Conservation (phyloP, 35 echinoderm and acorn worm genomes). For the Ophioderma brevispina region DNA sequence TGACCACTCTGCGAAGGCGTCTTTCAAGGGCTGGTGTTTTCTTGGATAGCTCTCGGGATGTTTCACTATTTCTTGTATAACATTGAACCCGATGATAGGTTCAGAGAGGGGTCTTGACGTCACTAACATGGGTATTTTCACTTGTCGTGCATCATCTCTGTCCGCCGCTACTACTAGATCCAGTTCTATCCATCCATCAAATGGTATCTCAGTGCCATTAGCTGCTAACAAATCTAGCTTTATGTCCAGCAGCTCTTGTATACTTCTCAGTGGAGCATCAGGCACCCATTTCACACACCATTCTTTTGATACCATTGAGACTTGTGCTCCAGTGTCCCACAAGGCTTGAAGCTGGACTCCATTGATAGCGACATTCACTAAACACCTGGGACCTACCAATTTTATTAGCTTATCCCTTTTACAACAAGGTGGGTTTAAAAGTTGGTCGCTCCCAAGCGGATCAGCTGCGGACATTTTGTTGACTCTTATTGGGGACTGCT, state of each 20-base stretch:
- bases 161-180: background rate
- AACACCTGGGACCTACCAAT: conserved; percentile 38
- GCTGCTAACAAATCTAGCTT: conserved; percentile 26
- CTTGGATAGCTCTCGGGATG: background rate
- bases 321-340: conserved; percentile 65
- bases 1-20: background rate
- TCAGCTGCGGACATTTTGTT: background rate
- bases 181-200: conserved; percentile 21
- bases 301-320: conserved; percentile 44
- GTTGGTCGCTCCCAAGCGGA: background rate
- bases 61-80: conserved; percentile 15
- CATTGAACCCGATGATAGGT: conserved; percentile 50
- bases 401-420: conserved; percentile 9
- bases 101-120: background rate
- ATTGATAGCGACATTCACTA: conserved; percentile 22
- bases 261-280: background rate
- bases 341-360: conserved; percentile 4
- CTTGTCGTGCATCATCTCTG: background rate
- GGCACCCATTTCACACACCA: conserved; percentile 30
- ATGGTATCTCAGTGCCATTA: conserved; percentile 29
- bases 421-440: background rate
- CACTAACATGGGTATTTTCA: conserved; percentile 20
- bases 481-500: background rate
- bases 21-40: background rate
- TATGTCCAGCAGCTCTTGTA: background rate